Percentiles rank a stretch among this genome's conserved stretches.
phyloP scores from a whole-genome alignment of 2,113 vertebrate genomes.

The Caracal caracal region DNA sequence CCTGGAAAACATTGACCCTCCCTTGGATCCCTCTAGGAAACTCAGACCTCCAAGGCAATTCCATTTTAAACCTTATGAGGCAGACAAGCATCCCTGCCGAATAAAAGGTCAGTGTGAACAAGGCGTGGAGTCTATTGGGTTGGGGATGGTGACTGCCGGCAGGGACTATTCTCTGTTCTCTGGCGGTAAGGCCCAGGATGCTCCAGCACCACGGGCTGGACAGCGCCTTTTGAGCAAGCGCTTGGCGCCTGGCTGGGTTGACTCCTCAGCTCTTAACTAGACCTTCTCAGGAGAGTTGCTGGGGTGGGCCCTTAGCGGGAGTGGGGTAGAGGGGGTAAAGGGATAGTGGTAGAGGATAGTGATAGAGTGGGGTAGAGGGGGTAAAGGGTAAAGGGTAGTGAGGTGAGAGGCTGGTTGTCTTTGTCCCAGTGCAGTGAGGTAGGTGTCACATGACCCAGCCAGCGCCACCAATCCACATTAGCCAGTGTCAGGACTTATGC shows the following conservation, averaged over 20 bases:
- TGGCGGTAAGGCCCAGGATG: accelerated
- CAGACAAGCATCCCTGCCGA: not conserved
- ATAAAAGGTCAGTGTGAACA: not conserved
- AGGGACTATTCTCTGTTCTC: not conserved
- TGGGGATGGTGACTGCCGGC: not conserved
- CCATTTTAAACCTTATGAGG: not conserved
- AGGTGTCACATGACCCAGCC: not conserved
- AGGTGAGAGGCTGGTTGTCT: accelerated
- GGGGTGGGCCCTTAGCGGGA: accelerated
- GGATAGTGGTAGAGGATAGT: no score
- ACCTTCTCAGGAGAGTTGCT: not conserved
- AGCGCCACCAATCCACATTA: no score
- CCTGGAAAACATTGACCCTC: not conserved
- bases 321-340: not conserved
- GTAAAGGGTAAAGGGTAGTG: not conserved
- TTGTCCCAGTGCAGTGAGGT: accelerated
- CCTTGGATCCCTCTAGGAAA: not conserved
- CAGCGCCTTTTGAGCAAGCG: accelerated
- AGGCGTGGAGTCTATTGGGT: not conserved
- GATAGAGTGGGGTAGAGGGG: accelerated
- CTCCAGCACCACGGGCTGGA: slow-evolving; percentile 58
- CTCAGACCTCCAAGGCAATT: not conserved
- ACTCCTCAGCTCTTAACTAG: not conserved
- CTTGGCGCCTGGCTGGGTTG: accelerated
- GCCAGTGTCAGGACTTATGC: not conserved